phyloP scores from a whole-genome alignment of 2,797 vertebrate genomes.

The Cheracebus regulus region DNA sequence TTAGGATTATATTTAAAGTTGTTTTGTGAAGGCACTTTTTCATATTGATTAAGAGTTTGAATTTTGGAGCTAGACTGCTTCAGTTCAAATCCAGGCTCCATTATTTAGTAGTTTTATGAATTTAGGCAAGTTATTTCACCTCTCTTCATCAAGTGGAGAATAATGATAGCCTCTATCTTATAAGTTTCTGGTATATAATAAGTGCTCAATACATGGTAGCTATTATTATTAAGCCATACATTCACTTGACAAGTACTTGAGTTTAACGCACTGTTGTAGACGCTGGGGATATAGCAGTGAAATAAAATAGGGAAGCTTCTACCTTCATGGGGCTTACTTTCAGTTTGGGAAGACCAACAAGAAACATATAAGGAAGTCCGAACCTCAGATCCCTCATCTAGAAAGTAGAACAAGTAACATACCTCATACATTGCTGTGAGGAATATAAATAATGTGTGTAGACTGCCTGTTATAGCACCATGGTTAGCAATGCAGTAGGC shows the following conservation, averaged over 20 bases:
- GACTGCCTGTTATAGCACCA: not conserved
- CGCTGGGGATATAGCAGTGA: not conserved
- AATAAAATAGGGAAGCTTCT: conserved; percentile 36
- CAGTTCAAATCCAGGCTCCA: conserved; percentile 12
- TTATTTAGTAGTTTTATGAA: not conserved
- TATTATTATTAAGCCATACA: not conserved
- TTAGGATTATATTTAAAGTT: not conserved
- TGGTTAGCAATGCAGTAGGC: not conserved
- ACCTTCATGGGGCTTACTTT: not conserved
- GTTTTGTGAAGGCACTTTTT: not conserved
- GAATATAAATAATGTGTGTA: not conserved
- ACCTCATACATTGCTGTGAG: not conserved
- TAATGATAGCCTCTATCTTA: not conserved
- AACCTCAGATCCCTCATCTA: not conserved
- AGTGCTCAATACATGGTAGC: not conserved
- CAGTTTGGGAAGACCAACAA: not conserved
- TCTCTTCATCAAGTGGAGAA: not conserved
- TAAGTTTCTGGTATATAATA: not conserved
- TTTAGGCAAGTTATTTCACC: not conserved
- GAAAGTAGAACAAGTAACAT: not conserved
- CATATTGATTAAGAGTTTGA: not conserved
- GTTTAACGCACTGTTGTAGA: not conserved
- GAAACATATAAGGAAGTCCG: not conserved
- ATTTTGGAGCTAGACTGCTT: not conserved
- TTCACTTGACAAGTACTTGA: conserved; percentile 22